Conservation (phyloP, 2,888 invertebrate genomes). For the Sthenelais limicola region DNA sequence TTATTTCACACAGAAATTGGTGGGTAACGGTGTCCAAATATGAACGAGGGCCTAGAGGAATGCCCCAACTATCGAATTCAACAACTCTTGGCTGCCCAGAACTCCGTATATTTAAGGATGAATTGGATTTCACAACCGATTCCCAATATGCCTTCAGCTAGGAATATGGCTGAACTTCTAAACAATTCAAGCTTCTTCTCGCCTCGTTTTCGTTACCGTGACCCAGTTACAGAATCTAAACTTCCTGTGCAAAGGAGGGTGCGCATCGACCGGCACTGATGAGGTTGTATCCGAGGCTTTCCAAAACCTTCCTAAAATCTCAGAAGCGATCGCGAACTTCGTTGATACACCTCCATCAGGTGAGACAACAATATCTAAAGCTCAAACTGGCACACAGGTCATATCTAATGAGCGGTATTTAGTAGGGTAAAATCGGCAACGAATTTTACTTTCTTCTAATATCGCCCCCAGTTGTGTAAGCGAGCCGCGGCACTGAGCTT, state of each 20-base stretch:
- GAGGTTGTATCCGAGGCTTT: too few species aligned
- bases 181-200: constrained; percentile 23
- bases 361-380: too few species aligned
- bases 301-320: too few species aligned
- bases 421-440: neutral
- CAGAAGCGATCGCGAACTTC: too few species aligned
- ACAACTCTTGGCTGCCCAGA: neutral
- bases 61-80: neutral
- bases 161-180: constrained; percentile 37
- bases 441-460: neutral
- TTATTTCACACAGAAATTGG: constrained; percentile 4
- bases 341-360: too few species aligned
- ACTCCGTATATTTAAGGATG: constrained; percentile 15
- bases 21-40: constrained; percentile 15
- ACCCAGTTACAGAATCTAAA: constrained; percentile 15
- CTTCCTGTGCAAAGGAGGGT: constrained; percentile 33
- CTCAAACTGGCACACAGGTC: neutral
- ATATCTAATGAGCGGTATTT: too few species aligned
- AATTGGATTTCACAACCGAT: constrained; percentile 13
- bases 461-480: too few species aligned
- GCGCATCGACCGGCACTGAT: constrained; percentile 17
- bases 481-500: too few species aligned
- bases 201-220: constrained; percentile 31
- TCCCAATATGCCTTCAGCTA: constrained; percentile 7
- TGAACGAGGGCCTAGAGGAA: neutral